These are phyloP conservation scores for Tokudaia tokunoshimensis DNA, from an alignment of 2,797 vertebrate species.

Conservation along the genomic window DNA sequence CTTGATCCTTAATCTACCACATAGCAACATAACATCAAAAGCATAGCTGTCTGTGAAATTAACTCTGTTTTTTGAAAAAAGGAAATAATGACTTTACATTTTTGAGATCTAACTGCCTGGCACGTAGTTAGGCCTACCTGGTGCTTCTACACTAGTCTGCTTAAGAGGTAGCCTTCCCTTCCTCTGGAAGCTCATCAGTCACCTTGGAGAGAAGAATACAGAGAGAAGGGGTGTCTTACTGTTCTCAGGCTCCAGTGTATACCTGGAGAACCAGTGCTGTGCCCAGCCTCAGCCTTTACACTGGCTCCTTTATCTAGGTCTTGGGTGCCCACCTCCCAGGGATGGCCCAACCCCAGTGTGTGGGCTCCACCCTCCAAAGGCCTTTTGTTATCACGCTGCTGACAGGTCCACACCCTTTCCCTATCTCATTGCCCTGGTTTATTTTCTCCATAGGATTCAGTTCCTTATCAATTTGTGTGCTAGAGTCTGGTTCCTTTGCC, in stretches of 20 bases:
- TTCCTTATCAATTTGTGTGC: background rate
- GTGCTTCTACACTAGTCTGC: background rate
- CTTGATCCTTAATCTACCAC: background rate
- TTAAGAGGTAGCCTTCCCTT: background rate
- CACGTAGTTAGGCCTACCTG: background rate
- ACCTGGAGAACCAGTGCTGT: background rate
- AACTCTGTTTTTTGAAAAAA: slow-evolving; percentile 40
- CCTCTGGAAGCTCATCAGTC: background rate
- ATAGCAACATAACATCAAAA: background rate
- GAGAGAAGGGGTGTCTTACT: background rate
- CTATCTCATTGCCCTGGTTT: background rate
- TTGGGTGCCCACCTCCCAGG: background rate
- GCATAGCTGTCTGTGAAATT: background rate
- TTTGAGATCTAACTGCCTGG: slow-evolving; percentile 10
- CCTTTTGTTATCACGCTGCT: background rate
- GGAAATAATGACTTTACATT: background rate
- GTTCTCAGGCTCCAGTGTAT: background rate
- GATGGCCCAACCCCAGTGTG: background rate
- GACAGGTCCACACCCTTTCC: background rate
- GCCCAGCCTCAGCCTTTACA: background rate
- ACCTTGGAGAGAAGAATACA: background rate
- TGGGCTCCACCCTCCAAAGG: background rate
- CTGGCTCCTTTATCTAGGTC: background rate
- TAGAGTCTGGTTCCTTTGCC: background rate
- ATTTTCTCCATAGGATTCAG: background rate